Conservation (phyloP, 1,140 invertebrate species). For the Caerostris darwini region DNA sequence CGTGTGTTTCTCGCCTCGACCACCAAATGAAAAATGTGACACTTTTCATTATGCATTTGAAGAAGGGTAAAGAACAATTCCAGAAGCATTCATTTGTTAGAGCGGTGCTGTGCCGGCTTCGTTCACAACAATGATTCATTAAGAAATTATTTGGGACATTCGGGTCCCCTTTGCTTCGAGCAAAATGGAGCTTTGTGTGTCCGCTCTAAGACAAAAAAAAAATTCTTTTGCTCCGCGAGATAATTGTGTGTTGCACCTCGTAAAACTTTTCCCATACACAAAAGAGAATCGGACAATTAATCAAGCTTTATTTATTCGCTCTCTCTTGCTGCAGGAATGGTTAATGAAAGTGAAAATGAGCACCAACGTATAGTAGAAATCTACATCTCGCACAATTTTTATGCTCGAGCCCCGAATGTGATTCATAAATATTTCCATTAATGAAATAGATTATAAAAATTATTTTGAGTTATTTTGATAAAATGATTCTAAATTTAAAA, state of each 20-base stretch:
- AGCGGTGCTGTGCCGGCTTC: neutral
- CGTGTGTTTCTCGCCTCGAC: neutral
- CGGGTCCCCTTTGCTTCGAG: neutral
- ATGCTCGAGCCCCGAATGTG: too few relatives aligned
- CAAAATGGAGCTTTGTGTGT: conserved; percentile 2
- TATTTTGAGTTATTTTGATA: too few relatives aligned
- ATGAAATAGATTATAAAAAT: too few relatives aligned
- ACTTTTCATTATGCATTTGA: conserved; percentile 2
- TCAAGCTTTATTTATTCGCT: conserved; percentile 61
- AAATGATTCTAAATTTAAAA: too few relatives aligned
- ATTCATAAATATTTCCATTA: too few relatives aligned
- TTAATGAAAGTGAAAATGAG: conserved; percentile 59
- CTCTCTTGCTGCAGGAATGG: neutral
- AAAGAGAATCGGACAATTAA: conserved; percentile 66
- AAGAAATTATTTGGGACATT: conserved; percentile 66
- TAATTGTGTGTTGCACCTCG: conserved; percentile 59
- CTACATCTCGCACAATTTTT: neutral
- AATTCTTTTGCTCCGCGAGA: conserved; percentile 57
- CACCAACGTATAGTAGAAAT: neutral
- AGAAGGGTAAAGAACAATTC: neutral
- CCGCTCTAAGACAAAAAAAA: conserved; percentile 48
- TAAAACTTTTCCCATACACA: conserved; percentile 44
- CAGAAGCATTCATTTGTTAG: conserved; percentile 25
- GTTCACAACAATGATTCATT: conserved; percentile 70
- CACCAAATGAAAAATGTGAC: conserved; percentile 11